Base-by-base conservation (phyloP, 2,797 vertebrate species). In the Cynodonichthys magdalenae region DNA sequence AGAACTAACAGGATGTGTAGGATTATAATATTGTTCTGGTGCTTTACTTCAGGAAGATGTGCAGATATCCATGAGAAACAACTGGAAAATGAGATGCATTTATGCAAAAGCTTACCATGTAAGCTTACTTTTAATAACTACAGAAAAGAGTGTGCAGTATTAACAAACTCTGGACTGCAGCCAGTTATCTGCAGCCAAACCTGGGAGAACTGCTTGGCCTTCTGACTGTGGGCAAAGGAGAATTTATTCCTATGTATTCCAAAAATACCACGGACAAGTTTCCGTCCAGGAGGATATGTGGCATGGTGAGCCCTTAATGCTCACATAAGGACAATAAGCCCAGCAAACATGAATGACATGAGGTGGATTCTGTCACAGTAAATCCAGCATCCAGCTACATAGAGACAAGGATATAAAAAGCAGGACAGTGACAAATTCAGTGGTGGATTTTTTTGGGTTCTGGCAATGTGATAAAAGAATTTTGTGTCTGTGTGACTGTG, bases 351-450 rank as follows among this genome's bases (percentile, higher is more conserved):
- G 63, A 76, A 77, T 74, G 77, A 86, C 84, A 89, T 73, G 75
- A 76, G 76, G 74, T 74, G 75, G 79, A 85, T 78, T 86, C 59
- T 80, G 69, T 77, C 66, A 46, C 61, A 69, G 70, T 70, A 75
- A 76, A 81, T 80, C 78, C 83, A 74, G 66, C 75, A 82, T 63
- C 67, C 73, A 75, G 51, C 64, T 67, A 75, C 62, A 76, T 12
- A 69, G 59, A 75, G 68, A 60, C 56, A 65, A 62, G 72, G 76
- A 85, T 82, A 81, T 80, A 84, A 83, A 87, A 84, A 81, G 65
- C 72, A 82, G 71, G 77, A 76, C 62, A 70, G 64, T 19, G 71
- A 86, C 63, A 82, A 79, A 81, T 81, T 78, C 60, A 65, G 62
- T 29, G 45, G 31, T 24, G 49, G 19, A 59, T 71, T 82, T 74